Evolutionary conservation across 2,797 vertebrate species (phyloP), one percentile per base, ranked within the genome.

Genomic region (Sebastes aleutianus): DNA sequence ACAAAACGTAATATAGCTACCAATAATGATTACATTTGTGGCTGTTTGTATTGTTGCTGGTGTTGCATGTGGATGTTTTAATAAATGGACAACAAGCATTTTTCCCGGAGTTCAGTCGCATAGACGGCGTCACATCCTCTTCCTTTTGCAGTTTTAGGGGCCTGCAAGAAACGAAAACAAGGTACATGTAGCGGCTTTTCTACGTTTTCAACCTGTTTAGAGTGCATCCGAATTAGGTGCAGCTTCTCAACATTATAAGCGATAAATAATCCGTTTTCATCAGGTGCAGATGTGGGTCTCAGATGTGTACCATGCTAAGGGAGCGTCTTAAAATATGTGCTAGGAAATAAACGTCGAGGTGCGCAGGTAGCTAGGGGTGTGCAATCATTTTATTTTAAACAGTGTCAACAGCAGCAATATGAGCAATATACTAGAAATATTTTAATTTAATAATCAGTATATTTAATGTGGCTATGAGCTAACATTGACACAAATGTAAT

Each of bases 311-410:
- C 27, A 11, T 4, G 74, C 85, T 94, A 88, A 96, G 95, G 95
- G 95, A 96, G 91, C 88, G 95, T 96, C 93, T 92, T 92, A 95
- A 95, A 90, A 92, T 78, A 80, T 71, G 74, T 72, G 85, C 88
- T 56, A 71, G 66, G 85, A 90, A 65, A 85, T 85, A 94, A 94
- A 93, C 95, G 95, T 95, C 59, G 85, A 94, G 89, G 67, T 84
- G 76, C 77, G 75, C 16, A 84, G 67, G 56, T 85, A 71, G 74
- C 62, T 5, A 80, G 68, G 82, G 86, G 70, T 73, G 68, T 66
- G 53, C 70, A 32, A 54, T 34, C n/a, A 72, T 69, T 76, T 47
- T 10, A 59, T 29, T 6, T 26, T 13, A 61, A 29, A 1, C 36
- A 10, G 4, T 34, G 1, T 70, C 18, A n/a, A 10, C 5, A 16